Conservation (phyloP, 2,797 vertebrate species). For the Vipera latastei region DNA sequence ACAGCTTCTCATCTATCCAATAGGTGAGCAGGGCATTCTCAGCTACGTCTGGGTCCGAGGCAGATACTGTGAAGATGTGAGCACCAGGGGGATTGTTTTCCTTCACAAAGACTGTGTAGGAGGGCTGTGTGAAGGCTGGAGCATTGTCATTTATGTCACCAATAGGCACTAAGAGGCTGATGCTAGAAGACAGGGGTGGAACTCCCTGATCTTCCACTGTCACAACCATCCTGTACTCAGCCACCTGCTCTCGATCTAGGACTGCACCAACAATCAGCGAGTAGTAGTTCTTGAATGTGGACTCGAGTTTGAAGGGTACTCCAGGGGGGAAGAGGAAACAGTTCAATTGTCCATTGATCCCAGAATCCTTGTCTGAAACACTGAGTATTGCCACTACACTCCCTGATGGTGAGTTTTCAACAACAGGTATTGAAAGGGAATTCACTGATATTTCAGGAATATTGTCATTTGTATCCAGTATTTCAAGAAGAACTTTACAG, state of each 20-base stretch:
- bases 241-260: constrained; percentile 16
- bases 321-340: constrained; percentile 64
- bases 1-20: too few relatives aligned
- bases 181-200: constrained; percentile 35
- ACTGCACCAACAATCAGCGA: not conserved
- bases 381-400: constrained; percentile 83
- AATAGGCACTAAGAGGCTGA: too few relatives aligned
- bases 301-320: constrained; percentile 74
- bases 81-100: too few relatives aligned
- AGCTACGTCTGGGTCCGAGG: too few relatives aligned
- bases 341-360: constrained; percentile 71
- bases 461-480: constrained; percentile 73
- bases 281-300: constrained; percentile 55
- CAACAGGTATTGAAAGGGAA: constrained; percentile 66
- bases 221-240: constrained; percentile 71
- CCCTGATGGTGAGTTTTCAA: constrained; percentile 79
- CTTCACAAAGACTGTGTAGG: too few relatives aligned
- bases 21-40: too few relatives aligned
- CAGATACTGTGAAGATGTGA: too few relatives aligned
- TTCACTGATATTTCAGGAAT: constrained; percentile 72
- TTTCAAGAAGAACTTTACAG: constrained; percentile 48
- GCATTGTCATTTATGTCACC: too few relatives aligned
- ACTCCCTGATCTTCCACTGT: constrained; percentile 66
- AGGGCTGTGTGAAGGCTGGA: too few relatives aligned
- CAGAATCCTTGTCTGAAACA: constrained; percentile 79